Base-by-base conservation (phyloP, 1,140 invertebrate genomes). In the Sarcophaga peregrina region DNA sequence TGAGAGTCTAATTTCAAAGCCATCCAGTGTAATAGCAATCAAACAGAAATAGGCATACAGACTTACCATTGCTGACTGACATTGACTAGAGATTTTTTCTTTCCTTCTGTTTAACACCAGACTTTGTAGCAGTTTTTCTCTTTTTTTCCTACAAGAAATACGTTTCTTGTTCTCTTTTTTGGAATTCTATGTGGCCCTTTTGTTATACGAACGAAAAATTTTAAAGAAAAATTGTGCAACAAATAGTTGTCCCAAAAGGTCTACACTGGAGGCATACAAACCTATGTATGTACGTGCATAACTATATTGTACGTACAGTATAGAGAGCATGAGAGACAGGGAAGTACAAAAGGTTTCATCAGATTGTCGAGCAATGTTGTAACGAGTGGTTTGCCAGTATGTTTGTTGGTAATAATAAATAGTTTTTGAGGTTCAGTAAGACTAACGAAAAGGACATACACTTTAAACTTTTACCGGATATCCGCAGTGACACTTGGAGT, bases 401-500 rank as follows among this genome's bases (percentile, higher is more conserved):
- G 37, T 74, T 20, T 74, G 72, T 45, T 3, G 37, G 37, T 46
- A 45, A 37, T 74, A 74, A 74, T 15, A 74, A 74, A 74, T 74
- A 74, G 72, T 74, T 74, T 37, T 20, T 74, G 72, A 74, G 72
- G 72, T 74, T 74, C 72, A 37, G 72, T 45, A 11, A 46, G 72
- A 74, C 72, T 74, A 74, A 46, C 72, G 37, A 74, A 74, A 74
- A 74, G 72, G 72, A 74, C 72, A 74, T 74, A 74, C 72, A 74
- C 72, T 74, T 74, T 74, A 74, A 74, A 74, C 72, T 74, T 62
- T 74, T 74, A 74, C 72, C 72, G 72, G 72, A 74, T 46, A 74
- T 74, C 72, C 72, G 72, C 25, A 45, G 72, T 74, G 72, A 74
- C 72, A 74, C 72, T 74, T 74, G 72, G 37, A 74, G 72, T 74